Evolutionary conservation across 2,888 invertebrate genomes (phyloP).

Genomic region (Monopis laevigella): DNA sequence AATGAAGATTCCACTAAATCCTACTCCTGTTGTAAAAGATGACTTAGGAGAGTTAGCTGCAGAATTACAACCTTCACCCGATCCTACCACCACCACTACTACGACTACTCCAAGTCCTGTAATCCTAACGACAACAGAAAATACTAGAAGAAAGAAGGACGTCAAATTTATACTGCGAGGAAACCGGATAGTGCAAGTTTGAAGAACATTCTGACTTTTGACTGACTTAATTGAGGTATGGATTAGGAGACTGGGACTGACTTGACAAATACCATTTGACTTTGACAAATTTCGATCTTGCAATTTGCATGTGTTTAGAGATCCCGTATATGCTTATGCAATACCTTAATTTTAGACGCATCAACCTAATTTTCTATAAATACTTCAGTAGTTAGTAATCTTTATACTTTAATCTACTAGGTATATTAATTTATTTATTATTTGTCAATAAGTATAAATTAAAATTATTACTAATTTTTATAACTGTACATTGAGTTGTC

Average conservation of each 20-base stretch:
- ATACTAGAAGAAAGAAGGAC: constrained; percentile 45
- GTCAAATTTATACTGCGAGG: constrained; percentile 54
- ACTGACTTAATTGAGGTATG: constrained; percentile 24
- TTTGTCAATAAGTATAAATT: too few species aligned
- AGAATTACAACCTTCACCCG: constrained; percentile 35
- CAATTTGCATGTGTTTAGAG: too few species aligned
- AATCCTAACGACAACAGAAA: constrained; percentile 31
- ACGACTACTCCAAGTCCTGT: constrained; percentile 20
- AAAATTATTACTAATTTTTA: too few species aligned
- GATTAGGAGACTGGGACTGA: constrained; percentile 11
- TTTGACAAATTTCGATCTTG: background rate
- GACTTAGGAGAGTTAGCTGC: constrained; percentile 54
- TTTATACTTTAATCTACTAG: too few species aligned
- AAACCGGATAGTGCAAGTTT: constrained; percentile 58
- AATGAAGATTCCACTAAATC: constrained; percentile 29
- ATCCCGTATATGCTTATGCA: too few species aligned
- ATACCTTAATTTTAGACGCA: too few species aligned
- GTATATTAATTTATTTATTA: too few species aligned
- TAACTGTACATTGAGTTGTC: too few species aligned
- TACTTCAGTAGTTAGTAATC: too few species aligned
- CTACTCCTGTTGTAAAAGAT: constrained; percentile 48
- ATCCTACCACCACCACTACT: constrained; percentile 19
- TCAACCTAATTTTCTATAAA: too few species aligned
- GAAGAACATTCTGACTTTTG: constrained; percentile 33
- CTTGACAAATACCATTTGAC: constrained; percentile 5